A percentile compares a stretch with the other conserved stretches of the same genome.
Evolutionary conservation across 2,113 vertebrate species (phyloP).

Genomic region (Heteronetta atricapilla): DNA sequence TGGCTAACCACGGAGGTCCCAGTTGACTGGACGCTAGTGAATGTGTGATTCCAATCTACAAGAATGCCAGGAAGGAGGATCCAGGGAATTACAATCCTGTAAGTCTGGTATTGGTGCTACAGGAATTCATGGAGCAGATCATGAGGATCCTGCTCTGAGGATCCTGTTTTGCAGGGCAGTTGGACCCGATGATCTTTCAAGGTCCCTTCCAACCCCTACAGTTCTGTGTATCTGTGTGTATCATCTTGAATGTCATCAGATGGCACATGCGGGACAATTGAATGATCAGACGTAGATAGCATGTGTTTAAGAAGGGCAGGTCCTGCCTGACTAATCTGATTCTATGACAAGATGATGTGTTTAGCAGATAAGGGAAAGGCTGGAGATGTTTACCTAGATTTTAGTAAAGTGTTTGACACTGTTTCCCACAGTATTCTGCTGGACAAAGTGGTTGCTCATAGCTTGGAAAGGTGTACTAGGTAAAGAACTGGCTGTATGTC

Average conservation of each 20-base stretch:
- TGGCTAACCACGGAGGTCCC: background rate
- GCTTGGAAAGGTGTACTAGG: background rate
- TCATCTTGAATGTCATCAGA: background rate
- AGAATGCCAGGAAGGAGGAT: background rate
- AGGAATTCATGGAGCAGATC: background rate
- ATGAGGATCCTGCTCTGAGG: no score
- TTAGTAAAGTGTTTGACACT: background rate
- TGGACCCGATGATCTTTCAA: no score
- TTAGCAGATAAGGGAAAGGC: background rate
- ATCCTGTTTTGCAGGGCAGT: no score
- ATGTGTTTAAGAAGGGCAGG: background rate
- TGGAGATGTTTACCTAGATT: background rate
- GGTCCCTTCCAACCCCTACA: no score
- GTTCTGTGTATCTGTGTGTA: no score
- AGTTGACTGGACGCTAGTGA: background rate
- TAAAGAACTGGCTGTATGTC: background rate
- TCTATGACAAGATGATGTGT: background rate
- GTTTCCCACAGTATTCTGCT: background rate
- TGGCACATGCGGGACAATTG: background rate
- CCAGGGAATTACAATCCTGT: background rate
- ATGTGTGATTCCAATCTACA: background rate
- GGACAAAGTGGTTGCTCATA: background rate
- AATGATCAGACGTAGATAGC: background rate
- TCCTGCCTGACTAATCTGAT: background rate
- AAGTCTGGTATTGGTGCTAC: background rate